Evolutionary conservation across 2,797 vertebrate genomes (phyloP).

Genomic region (Enteromius treurensis): DNA sequence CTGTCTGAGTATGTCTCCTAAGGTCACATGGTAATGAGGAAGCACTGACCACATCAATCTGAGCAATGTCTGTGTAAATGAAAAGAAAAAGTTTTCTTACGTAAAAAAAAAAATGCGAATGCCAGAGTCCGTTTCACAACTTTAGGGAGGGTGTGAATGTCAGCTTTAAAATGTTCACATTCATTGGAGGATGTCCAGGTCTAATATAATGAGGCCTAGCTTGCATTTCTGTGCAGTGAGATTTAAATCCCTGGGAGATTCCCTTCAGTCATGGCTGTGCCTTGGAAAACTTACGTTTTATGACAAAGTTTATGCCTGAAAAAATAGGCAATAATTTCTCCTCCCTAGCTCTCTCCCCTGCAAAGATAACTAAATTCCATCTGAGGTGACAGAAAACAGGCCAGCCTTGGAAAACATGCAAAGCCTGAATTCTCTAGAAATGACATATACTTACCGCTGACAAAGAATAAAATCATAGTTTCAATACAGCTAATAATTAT

Average conservation of each 20-base stretch:
- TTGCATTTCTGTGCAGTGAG: conserved; percentile 19
- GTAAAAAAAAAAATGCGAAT: conserved; percentile 17
- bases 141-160: conserved; percentile 31
- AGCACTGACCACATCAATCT: conserved; percentile 37
- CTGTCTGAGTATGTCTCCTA: conserved; percentile 31
- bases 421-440: background rate
- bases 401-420: background rate
- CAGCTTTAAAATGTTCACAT: conserved; percentile 34
- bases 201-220: conserved; percentile 31
- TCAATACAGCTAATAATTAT: background rate
- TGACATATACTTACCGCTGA: background rate
- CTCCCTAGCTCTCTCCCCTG: background rate
- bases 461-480: background rate
- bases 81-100: conserved; percentile 27
- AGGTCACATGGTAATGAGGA: conserved; percentile 47
- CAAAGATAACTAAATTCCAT: conserved; percentile 14
- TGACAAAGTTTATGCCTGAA: conserved; percentile 10
- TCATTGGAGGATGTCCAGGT: conserved; percentile 35
- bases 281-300: background rate
- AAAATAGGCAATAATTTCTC: background rate
- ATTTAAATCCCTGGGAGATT: conserved; percentile 8
- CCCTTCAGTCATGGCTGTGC: conserved; percentile 13
- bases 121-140: conserved; percentile 41
- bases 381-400: conserved; percentile 26
- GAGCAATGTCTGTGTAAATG: conserved; percentile 28